Evolutionary conservation across 1,140 invertebrate species (phyloP).

Genomic region (Tetramorium alpestre): DNA sequence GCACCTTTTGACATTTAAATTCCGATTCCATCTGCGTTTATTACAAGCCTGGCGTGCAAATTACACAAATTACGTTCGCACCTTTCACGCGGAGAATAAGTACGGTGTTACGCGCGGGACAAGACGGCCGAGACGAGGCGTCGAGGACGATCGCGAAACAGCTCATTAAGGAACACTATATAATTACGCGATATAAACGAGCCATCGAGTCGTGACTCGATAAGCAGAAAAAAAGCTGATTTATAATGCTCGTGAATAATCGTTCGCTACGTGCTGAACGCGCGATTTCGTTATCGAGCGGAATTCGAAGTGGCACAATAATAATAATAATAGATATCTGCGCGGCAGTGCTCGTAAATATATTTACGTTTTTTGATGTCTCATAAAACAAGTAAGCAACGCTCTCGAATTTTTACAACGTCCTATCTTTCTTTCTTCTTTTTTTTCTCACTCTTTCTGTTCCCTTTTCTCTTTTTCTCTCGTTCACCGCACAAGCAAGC

Average conservation of each 20-base stretch:
- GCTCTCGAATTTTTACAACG: slow-evolving; percentile 25
- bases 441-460: background rate
- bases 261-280: background rate
- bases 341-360: slow-evolving; percentile 42
- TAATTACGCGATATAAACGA: slow-evolving; percentile 49
- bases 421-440: background rate
- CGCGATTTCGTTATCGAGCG: slow-evolving; percentile 53
- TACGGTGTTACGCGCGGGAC: slow-evolving; percentile 47
- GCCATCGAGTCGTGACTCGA: slow-evolving; percentile 28
- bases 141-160: slow-evolving; percentile 40
- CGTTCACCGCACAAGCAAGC: background rate
- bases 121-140: slow-evolving; percentile 31
- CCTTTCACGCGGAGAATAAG: slow-evolving; percentile 41
- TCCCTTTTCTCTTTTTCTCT: background rate
- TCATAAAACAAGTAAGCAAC: slow-evolving; percentile 31
- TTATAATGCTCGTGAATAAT: slow-evolving; percentile 44
- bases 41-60: slow-evolving; percentile 30
- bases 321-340: slow-evolving; percentile 55
- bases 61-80: slow-evolving; percentile 51
- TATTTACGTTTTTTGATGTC: slow-evolving; percentile 33
- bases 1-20: slow-evolving; percentile 22
- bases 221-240: slow-evolving; percentile 20
- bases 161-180: slow-evolving; percentile 51
- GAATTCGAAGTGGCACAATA: slow-evolving; percentile 29
- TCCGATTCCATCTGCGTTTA: background rate